These are phyloP conservation scores for Poecilia velifera DNA, from an alignment of 2,797 vertebrate species.

Conservation along the genomic window DNA sequence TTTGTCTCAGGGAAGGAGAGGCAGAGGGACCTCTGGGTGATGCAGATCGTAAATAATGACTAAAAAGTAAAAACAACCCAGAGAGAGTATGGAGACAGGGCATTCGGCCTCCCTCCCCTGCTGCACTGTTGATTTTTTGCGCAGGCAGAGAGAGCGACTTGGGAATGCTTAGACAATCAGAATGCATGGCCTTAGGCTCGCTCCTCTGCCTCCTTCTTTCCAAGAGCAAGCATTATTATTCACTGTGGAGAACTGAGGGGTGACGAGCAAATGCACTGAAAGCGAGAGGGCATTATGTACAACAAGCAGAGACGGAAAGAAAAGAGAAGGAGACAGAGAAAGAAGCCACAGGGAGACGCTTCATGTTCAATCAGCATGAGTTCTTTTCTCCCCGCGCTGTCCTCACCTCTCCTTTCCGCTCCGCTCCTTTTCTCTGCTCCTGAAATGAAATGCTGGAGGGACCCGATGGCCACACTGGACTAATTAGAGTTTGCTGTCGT, in stretches of 20 bases:
- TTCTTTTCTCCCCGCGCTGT: conserved; percentile 15
- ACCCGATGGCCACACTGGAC: conserved; percentile 62
- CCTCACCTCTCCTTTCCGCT: conserved; percentile 20
- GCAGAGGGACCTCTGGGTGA: conserved; percentile 32
- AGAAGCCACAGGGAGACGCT: conserved; percentile 57
- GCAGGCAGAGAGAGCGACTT: conserved; percentile 27
- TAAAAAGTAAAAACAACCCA: conserved; percentile 43
- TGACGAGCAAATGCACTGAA: conserved; percentile 60
- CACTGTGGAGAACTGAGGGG: conserved; percentile 61
- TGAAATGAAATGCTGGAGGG: conserved; percentile 46
- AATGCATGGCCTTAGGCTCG: conserved; percentile 60
- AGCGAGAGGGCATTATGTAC: conserved; percentile 53
- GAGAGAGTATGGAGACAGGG: conserved; percentile 29
- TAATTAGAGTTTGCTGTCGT: conserved; percentile 71
- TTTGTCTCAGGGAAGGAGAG: neutral
- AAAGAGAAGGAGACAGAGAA: conserved; percentile 33
- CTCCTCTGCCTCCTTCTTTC: conserved; percentile 52
- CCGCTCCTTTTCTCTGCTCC: conserved; percentile 12
- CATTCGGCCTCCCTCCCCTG: conserved; percentile 2
- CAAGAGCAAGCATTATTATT: conserved; percentile 69
- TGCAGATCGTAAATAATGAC: conserved; percentile 64
- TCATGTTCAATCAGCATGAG: conserved; percentile 57
- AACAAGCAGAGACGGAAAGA: conserved; percentile 45
- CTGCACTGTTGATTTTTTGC: conserved; percentile 51
- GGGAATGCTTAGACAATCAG: conserved; percentile 69